Conservation (phyloP, 2,113 vertebrate species). For the Lophotis ruficrista region DNA sequence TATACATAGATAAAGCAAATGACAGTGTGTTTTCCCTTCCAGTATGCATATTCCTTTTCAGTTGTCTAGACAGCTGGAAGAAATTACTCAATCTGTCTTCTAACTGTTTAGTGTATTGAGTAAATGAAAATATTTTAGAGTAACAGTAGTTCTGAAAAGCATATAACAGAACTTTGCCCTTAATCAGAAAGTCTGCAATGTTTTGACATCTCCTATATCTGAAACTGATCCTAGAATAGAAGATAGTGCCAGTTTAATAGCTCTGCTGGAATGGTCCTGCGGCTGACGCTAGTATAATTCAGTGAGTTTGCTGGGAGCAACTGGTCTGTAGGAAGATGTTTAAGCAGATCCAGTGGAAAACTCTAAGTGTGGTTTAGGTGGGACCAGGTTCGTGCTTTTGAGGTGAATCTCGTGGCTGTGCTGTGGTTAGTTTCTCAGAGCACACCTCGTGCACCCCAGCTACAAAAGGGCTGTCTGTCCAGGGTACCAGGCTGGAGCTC, state of each 20-base stretch:
- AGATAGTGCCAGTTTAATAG: background rate
- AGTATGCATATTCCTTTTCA: background rate
- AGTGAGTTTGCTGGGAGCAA: background rate
- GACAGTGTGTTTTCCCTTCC: background rate
- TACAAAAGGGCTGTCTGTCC: fast-evolving
- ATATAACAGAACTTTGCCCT: background rate
- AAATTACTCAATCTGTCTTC: background rate
- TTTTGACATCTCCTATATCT: background rate
- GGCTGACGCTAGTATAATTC: background rate
- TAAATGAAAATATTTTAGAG: background rate
- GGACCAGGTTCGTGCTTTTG: background rate
- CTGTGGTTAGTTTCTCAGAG: background rate
- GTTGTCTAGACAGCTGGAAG: background rate
- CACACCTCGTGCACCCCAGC: background rate
- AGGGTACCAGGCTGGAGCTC: background rate
- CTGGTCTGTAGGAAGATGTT: background rate
- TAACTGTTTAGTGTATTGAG: background rate
- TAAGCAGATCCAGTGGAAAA: background rate
- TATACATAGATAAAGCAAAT: background rate
- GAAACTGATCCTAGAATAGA: background rate
- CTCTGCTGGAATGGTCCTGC: background rate
- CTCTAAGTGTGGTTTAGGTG: background rate
- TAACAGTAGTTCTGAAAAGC: background rate
- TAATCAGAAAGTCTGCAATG: background rate
- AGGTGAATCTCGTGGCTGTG: fast-evolving